Evolutionary conservation across 2,888 invertebrate genomes (phyloP).

Genomic region (Cerastis leucographa): DNA sequence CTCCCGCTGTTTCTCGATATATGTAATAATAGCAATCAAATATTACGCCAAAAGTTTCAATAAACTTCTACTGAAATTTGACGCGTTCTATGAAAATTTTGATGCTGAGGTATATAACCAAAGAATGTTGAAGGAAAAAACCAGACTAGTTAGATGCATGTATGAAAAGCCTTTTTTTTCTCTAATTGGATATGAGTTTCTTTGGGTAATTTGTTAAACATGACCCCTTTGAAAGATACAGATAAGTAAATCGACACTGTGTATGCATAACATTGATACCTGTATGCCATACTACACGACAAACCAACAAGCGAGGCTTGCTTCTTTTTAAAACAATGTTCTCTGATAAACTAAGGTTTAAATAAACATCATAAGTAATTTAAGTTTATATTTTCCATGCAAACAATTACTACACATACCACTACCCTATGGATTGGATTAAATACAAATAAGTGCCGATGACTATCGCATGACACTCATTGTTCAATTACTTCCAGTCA

Average conservation of each 20-base stretch:
- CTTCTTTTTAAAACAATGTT: not conserved
- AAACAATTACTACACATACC: constrained; percentile 66
- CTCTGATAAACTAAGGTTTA: not conserved
- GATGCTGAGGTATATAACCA: constrained; percentile 31
- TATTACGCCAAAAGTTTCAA: constrained; percentile 52
- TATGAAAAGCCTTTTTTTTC: not conserved
- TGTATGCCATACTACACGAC: too few species aligned
- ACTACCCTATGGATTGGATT: constrained; percentile 15
- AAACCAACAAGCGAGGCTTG: too few species aligned
- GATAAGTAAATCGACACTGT: not conserved
- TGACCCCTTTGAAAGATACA: not conserved
- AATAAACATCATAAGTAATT: not conserved
- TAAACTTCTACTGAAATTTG: constrained; percentile 52
- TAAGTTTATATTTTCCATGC: not conserved
- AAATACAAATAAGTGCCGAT: constrained; percentile 30
- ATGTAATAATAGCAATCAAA: constrained; percentile 29
- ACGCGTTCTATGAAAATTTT: constrained; percentile 31
- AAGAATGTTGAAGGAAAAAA: constrained; percentile 44
- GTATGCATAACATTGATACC: too few species aligned
- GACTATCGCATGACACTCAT: constrained; percentile 10
- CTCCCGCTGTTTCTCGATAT: constrained; percentile 47
- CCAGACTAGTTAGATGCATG: not conserved
- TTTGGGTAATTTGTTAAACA: not conserved
- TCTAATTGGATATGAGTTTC: not conserved
- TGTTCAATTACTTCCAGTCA: constrained; percentile 21